Evolutionary conservation across 2,888 invertebrate genomes (phyloP), one percentile per base, ranked within the genome.

Genomic region (Eilema caniola): DNA sequence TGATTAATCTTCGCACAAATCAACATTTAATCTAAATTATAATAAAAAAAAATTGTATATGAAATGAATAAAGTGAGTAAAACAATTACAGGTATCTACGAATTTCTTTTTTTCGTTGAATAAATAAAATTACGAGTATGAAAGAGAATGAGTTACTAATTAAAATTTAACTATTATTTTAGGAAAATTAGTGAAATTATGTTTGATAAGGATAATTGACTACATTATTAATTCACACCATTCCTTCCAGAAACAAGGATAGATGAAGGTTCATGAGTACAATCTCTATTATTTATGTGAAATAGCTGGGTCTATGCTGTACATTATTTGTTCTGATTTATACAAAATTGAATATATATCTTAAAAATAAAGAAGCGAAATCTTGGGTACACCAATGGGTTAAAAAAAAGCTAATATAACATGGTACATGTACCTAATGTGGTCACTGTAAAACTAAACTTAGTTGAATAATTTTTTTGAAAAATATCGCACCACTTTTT

Each of bases 1-100:
- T 92, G 92, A 92, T 93, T 94, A 94, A 94, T 94, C 94, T 94
- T 89, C 90, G 89, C 88, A 88, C 92, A 92, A 93, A 92, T 92
- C 89, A 87, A 89, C 90, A 89, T 92, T 95, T 94, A 95, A 94
- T 94, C 28, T 28, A n/a, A n/a, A n/a, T n/a, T n/a, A n/a, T n/a
- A n/a, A n/a, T n/a, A n/a, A n/a, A n/a, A n/a, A n/a, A n/a, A n/a
- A n/a, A n/a, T n/a, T n/a, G n/a, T n/a, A n/a, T n/a, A n/a, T n/a
- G n/a, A n/a, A n/a, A n/a, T n/a, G n/a, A n/a, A n/a, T n/a, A n/a
- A n/a, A n/a, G n/a, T n/a, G n/a, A n/a, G n/a, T n/a, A n/a, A n/a
- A n/a, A n/a, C n/a, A n/a, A n/a, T n/a, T n/a, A n/a, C n/a, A n/a
- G n/a, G n/a, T n/a, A n/a, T n/a, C n/a, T n/a, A n/a, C n/a, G n/a